Evolutionary conservation across 2,113 vertebrate species (phyloP), one percentile per base, ranked within the genome.

Genomic region (Polyodon spathula): DNA sequence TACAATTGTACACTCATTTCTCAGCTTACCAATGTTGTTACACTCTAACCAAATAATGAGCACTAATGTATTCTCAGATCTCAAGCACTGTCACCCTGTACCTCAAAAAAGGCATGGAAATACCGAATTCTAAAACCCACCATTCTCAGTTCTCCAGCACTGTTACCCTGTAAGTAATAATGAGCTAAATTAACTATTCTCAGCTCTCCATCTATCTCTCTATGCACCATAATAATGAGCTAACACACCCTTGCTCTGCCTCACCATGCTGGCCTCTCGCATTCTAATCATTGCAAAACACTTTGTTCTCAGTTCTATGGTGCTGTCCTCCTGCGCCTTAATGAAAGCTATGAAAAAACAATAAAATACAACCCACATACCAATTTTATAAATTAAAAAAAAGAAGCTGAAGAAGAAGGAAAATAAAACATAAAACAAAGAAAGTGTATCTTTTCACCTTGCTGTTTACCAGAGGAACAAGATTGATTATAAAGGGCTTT

Each of bases 401-500:
- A 7, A 42, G 42, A 12, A 37, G 54, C 42, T 54, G 54, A 51
- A 44, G 54, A 66, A 50, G 43, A 56, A 63, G 38, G 48, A 50
- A 17, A 52, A 63, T 59, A 63, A 46, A 46, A 65, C 38, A 62
- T 58, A 40, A 65, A 65, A 61, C 37, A 55, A 62, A 54, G 61
- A 64, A 66, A 68, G 65, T 63, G 59, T 71, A 51, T 62, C 63
- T 61, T 63, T 54, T 48, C 43, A 44, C 10, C 44, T 58, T 66
- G 60, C 59, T 71, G 56, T 66, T 67, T 68, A 67, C 53, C 58
- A 64, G 58, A 62, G 62, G 70, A 66, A 64, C 60, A 66, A 78
- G 76, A 80, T 76, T 76, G 76, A 82, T 80, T 74, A 63, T 71
- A 62, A 43, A 61, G 64, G 71, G 72, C 71, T 68, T 74, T 66